Percentiles rank a stretch among this genome's conserved stretches.
phyloP scores from a whole-genome alignment of 2,797 vertebrate genomes.

The Chaetodon trifasciatus region DNA sequence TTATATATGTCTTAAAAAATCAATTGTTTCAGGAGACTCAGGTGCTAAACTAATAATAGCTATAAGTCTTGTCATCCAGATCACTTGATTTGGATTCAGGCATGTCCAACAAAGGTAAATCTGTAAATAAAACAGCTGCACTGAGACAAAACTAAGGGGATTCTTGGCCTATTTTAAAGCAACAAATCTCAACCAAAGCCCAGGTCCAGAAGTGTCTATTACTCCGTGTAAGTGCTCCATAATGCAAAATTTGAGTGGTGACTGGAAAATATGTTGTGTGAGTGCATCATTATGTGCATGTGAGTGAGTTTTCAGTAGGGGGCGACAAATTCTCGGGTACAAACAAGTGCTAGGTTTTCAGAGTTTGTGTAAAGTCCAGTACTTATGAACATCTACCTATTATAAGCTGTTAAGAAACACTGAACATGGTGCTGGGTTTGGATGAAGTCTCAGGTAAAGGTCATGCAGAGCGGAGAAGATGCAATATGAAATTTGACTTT shows the following conservation, averaged over 20 bases:
- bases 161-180: neutral
- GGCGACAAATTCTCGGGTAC: slow-evolving; percentile 21
- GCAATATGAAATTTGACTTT: neutral
- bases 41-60: too few species aligned
- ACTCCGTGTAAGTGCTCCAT: slow-evolving; percentile 26
- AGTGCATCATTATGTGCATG: neutral
- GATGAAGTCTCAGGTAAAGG: neutral
- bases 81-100: neutral
- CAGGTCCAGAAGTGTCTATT: neutral
- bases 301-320: slow-evolving; percentile 43
- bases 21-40: neutral
- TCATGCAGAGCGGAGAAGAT: neutral
- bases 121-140: slow-evolving; percentile 9
- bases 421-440: neutral
- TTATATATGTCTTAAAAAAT: too few species aligned
- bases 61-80: neutral
- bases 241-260: neutral
- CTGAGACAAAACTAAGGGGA: slow-evolving; percentile 8
- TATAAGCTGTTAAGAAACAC: neutral
- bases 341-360: neutral
- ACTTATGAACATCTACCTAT: neutral
- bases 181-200: slow-evolving; percentile 4
- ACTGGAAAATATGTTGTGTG: slow-evolving; percentile 23
- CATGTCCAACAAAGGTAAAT: neutral
- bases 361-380: neutral